phyloP scores from a whole-genome alignment of 2,113 vertebrate species.

The Indri indri region DNA sequence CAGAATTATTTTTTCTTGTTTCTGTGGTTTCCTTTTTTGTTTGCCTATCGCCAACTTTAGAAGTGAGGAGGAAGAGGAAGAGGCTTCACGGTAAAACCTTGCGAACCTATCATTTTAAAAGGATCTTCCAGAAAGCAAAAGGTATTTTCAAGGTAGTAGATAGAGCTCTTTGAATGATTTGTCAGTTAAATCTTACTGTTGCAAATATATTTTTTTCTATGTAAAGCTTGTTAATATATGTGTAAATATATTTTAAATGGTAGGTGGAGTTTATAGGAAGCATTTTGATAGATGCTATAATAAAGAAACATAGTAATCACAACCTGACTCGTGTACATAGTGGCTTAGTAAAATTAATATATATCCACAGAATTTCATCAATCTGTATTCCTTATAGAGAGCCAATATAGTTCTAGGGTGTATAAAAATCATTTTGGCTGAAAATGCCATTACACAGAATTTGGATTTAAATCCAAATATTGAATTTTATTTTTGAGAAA shows the following conservation, averaged over 20 bases:
- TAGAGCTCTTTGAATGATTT: neutral
- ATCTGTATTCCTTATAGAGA: neutral
- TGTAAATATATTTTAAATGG: neutral
- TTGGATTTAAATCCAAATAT: neutral
- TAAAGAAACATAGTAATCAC: neutral
- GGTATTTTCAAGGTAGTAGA: neutral
- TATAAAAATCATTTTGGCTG: neutral
- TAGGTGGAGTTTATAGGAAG: neutral
- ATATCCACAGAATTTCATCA: neutral
- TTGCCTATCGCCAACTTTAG: neutral
- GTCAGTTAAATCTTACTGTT: neutral
- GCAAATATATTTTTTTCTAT: neutral
- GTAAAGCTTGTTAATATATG: neutral
- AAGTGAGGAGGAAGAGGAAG: neutral
- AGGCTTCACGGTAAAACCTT: neutral
- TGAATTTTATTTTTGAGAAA: neutral
- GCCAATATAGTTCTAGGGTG: neutral
- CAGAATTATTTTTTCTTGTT: conserved; percentile 48
- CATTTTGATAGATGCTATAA: neutral
- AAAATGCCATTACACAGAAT: neutral
- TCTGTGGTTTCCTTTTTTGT: neutral
- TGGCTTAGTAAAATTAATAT: neutral
- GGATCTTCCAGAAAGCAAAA: neutral
- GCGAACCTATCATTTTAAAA: neutral
- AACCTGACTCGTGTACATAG: too few species aligned